phyloP scores from a whole-genome alignment of 2,888 invertebrate genomes.

The Clitarchus hookeri region DNA sequence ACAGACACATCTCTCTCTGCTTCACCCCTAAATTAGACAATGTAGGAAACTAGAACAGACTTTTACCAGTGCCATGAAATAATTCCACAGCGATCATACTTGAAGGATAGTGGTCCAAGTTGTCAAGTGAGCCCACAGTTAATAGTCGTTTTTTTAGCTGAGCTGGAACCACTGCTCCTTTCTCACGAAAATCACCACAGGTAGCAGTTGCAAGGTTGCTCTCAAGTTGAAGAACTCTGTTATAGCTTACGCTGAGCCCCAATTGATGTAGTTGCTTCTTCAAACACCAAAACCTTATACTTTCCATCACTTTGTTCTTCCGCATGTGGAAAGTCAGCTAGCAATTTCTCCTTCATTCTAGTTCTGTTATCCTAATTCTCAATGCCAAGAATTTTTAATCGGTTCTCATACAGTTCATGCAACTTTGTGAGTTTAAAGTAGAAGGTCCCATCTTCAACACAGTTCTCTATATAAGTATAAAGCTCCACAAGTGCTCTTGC shows the following conservation, averaged over 20 bases:
- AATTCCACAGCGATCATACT: conserved; percentile 25
- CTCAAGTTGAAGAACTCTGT: too few species aligned
- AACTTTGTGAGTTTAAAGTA: too few species aligned
- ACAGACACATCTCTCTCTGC: background rate
- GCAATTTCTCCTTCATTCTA: background rate
- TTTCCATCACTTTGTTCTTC: background rate
- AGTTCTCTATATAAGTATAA: too few species aligned
- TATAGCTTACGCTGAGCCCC: too few species aligned
- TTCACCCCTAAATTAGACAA: conserved; percentile 5
- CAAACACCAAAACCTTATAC: too few species aligned
- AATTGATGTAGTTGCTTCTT: too few species aligned
- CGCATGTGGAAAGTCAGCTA: background rate
- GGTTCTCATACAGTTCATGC: too few species aligned
- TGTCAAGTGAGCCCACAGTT: conserved; percentile 26
- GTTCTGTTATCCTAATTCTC: background rate
- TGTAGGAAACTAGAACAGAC: conserved; percentile 29
- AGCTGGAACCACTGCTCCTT: too few species aligned
- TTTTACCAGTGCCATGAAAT: conserved; percentile 28
- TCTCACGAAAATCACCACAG: too few species aligned
- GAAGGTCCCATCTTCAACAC: too few species aligned
- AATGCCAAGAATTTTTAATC: background rate
- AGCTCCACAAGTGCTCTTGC: too few species aligned
- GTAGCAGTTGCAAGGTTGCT: too few species aligned
- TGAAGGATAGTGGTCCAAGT: conserved; percentile 28
- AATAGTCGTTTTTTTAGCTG: conserved; percentile 25